A percentile compares a stretch with the other conserved stretches of the same genome.
These are phyloP conservation scores for Callorhinus ursinus DNA, from an alignment of 2,113 vertebrate genomes.

Conservation along the genomic window DNA sequence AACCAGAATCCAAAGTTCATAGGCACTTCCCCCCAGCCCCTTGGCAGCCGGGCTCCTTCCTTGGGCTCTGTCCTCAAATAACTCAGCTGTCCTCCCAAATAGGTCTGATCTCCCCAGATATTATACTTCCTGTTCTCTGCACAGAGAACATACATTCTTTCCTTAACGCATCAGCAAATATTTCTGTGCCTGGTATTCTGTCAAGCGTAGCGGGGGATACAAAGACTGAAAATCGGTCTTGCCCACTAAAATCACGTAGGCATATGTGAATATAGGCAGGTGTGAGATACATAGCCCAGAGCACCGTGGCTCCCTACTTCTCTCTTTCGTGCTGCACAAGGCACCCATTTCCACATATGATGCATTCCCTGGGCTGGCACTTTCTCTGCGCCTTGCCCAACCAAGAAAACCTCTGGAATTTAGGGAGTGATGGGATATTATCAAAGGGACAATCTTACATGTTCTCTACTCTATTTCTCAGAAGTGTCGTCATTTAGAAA, in stretches of 20 bases:
- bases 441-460: background rate
- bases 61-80: background rate
- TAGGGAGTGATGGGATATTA: background rate
- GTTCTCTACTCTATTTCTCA: background rate
- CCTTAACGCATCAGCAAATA: background rate
- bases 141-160: accelerated
- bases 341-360: background rate
- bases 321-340: background rate
- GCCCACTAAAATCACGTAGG: background rate
- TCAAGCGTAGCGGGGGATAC: background rate
- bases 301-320: accelerated
- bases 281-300: accelerated
- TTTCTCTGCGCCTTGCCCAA: background rate
- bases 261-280: accelerated
- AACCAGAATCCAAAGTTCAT: background rate
- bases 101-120: background rate
- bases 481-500: background rate
- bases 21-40: background rate
- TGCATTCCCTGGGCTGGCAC: too few species aligned
- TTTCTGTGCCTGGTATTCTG: background rate
- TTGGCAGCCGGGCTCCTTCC: background rate
- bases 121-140: background rate
- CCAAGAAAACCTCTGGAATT: background rate
- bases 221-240: background rate
- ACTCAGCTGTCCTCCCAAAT: background rate